Base-by-base conservation (phyloP, 2,797 vertebrate species). In the Eidolon dupreanum region DNA sequence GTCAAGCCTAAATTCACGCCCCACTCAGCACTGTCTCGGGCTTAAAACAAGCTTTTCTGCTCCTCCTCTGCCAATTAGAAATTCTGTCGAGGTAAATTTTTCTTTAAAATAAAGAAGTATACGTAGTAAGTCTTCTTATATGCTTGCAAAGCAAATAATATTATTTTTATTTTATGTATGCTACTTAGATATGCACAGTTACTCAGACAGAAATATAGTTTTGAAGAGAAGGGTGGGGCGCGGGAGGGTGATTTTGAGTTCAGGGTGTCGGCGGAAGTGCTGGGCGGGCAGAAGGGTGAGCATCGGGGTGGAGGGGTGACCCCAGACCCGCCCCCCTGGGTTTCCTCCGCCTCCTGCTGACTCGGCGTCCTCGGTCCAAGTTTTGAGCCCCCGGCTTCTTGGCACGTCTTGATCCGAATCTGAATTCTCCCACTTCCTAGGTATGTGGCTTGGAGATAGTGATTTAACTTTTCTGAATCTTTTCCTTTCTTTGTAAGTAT, bases 271-370 rank as follows among this genome's bases (percentile, higher is more conserved):
- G 49, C 53, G 46, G 41, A 55, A 41, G 31, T 63, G 49, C 31
- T 20, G 1, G 2, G 8, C 1, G 22, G 26, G 13, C 22, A 24
- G 41, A 59, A 28, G 41, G 13, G 1, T 1, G 0, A 1, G 6
- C 3, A 4, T 36, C 6, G 13, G 41, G 66, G 63, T 59, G 63
- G 22, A 46, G 0, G 6, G 38, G 51, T 28, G 24, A n/a, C 68
- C 24, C 4, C 8, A 10, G 28, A 5, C 31, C 13, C 5, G 24
- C 22, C 5, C 8, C 26, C 15, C 57, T 1, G 2, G 38, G 13
- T 26, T 53, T 11, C 15, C 17, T n/a, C n/a, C 16, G 2, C 13
- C n/a, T 3, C n/a, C 33, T 11, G 5, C 22, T 6, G n/a, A 19
- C 46, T 13, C 9, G 1, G n/a, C n/a, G 9, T 65, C 46, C 11